These are phyloP conservation scores for Cathartes aura DNA, from an alignment of 2,113 vertebrate genomes.

Conservation along the genomic window DNA sequence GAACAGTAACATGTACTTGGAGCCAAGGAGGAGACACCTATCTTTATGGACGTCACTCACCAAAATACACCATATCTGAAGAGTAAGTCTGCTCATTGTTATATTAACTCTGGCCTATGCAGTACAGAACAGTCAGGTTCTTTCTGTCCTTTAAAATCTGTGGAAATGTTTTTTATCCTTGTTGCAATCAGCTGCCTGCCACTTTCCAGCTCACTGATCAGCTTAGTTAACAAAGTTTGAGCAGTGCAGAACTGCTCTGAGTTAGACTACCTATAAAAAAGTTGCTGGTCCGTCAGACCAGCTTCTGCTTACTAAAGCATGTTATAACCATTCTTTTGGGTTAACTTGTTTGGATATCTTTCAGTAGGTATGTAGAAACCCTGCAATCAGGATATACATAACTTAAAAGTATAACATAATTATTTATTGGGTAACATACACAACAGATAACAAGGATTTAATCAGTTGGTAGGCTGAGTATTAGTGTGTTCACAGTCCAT, in stretches of 20 bases:
- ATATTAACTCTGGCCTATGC: background rate
- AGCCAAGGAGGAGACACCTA: conserved; percentile 8
- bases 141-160: background rate
- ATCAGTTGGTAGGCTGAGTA: background rate
- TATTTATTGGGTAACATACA: background rate
- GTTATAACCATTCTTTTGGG: background rate
- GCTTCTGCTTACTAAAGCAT: background rate
- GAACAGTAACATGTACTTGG: conserved; percentile 74
- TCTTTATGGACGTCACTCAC: background rate
- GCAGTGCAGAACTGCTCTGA: background rate
- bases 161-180: background rate
- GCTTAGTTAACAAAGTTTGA: background rate
- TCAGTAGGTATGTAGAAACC: background rate
- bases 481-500: background rate
- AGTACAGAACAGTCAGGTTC: background rate
- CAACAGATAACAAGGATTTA: background rate
- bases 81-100: conserved; percentile 51
- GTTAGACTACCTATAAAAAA: background rate
- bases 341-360: background rate
- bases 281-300: background rate
- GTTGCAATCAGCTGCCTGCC: background rate
- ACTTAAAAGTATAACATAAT: background rate
- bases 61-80: conserved; percentile 57
- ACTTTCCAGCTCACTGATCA: background rate
- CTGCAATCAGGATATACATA: background rate